phyloP scores from a whole-genome alignment of 2,113 vertebrate species.

The Gadus macrocephalus region DNA sequence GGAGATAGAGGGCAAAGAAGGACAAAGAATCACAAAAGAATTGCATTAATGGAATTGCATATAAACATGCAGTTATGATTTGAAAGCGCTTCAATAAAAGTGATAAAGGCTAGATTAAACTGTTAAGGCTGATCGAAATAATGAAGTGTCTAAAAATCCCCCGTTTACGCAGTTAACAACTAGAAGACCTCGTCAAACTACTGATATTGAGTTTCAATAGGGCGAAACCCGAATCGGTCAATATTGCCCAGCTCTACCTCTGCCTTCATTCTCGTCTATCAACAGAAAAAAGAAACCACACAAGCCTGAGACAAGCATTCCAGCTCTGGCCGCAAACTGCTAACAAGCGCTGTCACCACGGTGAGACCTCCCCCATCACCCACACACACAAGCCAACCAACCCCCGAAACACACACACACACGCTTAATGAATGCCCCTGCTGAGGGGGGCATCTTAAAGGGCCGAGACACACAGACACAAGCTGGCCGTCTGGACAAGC shows the following conservation, averaged over 20 bases:
- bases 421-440: not conserved
- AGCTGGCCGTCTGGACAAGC: not conserved
- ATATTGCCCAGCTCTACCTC: conserved; percentile 17
- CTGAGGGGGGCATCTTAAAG: conserved; percentile 12
- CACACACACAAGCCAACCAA: conserved; percentile 9
- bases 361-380: conserved; percentile 19
- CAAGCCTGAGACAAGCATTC: conserved; percentile 35
- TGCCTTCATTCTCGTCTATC: conserved; percentile 37
- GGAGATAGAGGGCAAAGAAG: no score
- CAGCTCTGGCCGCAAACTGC: conserved; percentile 25
- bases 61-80: no score
- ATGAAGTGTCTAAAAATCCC: no score
- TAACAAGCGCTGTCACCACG: conserved; percentile 42
- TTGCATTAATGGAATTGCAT: no score
- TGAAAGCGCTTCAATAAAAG: no score
- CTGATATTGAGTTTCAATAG: no score
- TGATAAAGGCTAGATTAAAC: no score
- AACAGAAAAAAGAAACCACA: conserved; percentile 31
- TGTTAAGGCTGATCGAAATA: no score
- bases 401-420: conserved; percentile 1
- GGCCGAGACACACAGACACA: conserved; percentile 2
- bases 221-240: no score
- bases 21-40: no score
- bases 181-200: no score
- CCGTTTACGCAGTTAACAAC: no score